Percentiles rank a stretch among this genome's conserved stretches.
phyloP scores from a whole-genome alignment of 2,888 invertebrate species.

The Lithophane leautieri region DNA sequence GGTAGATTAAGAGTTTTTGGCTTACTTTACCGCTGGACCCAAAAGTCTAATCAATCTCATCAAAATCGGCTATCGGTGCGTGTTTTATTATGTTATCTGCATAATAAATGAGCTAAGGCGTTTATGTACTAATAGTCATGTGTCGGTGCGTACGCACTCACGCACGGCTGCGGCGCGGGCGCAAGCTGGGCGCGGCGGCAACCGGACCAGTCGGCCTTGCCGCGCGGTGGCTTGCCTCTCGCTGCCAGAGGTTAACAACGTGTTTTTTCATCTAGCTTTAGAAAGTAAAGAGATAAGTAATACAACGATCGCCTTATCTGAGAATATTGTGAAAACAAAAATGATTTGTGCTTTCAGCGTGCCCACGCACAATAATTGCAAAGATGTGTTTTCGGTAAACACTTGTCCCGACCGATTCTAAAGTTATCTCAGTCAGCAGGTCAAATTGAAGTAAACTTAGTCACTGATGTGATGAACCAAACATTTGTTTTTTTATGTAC shows the following conservation, averaged over 20 bases:
- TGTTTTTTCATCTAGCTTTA: slow-evolving; percentile 89
- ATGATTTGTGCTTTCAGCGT: slow-evolving; percentile 38
- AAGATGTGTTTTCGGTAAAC: slow-evolving; percentile 39
- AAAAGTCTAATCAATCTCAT: slow-evolving; percentile 3
- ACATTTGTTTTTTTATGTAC: slow-evolving; percentile 14
- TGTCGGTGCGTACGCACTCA: slow-evolving; percentile 70
- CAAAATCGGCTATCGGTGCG: slow-evolving; percentile 28
- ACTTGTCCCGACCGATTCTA: slow-evolving; percentile 8
- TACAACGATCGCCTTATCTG: slow-evolving; percentile 74
- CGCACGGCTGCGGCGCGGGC: slow-evolving; percentile 64
- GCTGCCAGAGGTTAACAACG: slow-evolving; percentile 89
- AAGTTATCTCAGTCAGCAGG: slow-evolving; percentile 38
- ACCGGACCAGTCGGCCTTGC: slow-evolving; percentile 87
- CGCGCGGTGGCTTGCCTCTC: slow-evolving; percentile 84
- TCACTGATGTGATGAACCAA: slow-evolving; percentile 47
- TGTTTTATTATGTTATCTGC: slow-evolving; percentile 53
- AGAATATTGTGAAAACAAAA: slow-evolving; percentile 51
- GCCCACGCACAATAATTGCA: slow-evolving; percentile 14
- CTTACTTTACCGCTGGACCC: background rate
- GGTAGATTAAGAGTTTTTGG: background rate
- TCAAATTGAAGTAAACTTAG: slow-evolving; percentile 37
- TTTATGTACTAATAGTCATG: slow-evolving; percentile 62
- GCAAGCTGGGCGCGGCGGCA: slow-evolving; percentile 68
- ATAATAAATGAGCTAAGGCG: slow-evolving; percentile 57
- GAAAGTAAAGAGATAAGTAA: slow-evolving; percentile 88